These are phyloP conservation scores for Zaprionus africanus DNA, from an alignment of 1,140 invertebrate genomes.

Conservation along the genomic window DNA sequence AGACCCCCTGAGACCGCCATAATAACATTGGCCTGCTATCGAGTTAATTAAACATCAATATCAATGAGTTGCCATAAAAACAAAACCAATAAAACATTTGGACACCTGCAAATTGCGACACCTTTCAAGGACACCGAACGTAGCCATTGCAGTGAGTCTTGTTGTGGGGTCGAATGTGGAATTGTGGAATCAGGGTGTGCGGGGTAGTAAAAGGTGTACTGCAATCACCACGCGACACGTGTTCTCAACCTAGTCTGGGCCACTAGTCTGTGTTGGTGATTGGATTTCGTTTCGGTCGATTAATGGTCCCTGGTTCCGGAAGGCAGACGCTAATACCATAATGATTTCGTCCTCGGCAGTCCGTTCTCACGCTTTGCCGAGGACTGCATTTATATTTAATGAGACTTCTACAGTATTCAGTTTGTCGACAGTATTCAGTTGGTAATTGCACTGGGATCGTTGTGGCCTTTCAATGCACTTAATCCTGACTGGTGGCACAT, in stretches of 20 bases:
- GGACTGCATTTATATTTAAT: constrained; percentile 15
- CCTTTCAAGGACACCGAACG: neutral
- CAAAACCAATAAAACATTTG: constrained; percentile 1
- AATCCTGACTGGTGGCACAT: neutral
- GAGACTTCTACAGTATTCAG: constrained; percentile 8
- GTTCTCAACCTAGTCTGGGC: constrained; percentile 8
- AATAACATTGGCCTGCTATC: neutral
- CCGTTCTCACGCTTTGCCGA: constrained; percentile 4
- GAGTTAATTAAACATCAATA: constrained; percentile 48
- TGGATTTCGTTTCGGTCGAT: neutral
- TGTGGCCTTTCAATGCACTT: neutral
- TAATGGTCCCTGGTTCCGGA: neutral
- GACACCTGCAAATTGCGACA: constrained; percentile 17
- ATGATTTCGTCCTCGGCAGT: constrained; percentile 3
- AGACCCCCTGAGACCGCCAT: neutral
- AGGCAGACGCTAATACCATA: constrained; percentile 31
- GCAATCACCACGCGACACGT: constrained; percentile 29
- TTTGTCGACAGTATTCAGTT: constrained; percentile 14
- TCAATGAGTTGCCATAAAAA: constrained; percentile 27
- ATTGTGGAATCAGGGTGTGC: neutral
- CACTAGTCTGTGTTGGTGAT: neutral
- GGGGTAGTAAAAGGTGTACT: neutral
- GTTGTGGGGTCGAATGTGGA: neutral
- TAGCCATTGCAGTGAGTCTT: neutral
- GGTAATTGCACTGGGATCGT: neutral